Evolutionary conservation across 2,113 vertebrate species (phyloP).

Genomic region (Peromyscus polionotus): DNA sequence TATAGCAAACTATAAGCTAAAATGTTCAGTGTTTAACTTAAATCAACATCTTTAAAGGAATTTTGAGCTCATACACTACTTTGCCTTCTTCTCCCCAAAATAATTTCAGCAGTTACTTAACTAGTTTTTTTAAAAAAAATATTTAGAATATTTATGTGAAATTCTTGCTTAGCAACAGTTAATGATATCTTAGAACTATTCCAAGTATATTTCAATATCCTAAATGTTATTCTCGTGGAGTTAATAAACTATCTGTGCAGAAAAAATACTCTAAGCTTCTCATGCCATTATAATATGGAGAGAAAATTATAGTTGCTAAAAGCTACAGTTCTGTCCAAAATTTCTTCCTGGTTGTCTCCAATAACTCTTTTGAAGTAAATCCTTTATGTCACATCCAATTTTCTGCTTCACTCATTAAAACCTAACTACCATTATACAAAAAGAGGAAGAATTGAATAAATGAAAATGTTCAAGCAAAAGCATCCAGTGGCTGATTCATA

Average conservation of each 20-base stretch:
- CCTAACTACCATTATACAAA: slow-evolving; percentile 47
- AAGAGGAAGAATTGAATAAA: slow-evolving; percentile 46
- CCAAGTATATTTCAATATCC: slow-evolving; percentile 41
- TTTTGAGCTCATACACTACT: background rate
- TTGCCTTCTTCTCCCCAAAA: slow-evolving; percentile 15
- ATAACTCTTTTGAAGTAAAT: slow-evolving; percentile 59
- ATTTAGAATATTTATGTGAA: background rate
- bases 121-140: background rate
- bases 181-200: slow-evolving; percentile 21
- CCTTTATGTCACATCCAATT: slow-evolving; percentile 65
- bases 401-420: slow-evolving; percentile 70
- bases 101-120: slow-evolving; percentile 35
- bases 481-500: slow-evolving; percentile 38
- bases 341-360: slow-evolving; percentile 46
- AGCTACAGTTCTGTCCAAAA: slow-evolving; percentile 47
- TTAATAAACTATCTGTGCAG: background rate
- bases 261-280: background rate
- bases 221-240: slow-evolving; percentile 54
- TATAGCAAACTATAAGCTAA: background rate
- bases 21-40: background rate
- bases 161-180: slow-evolving; percentile 31
- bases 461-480: slow-evolving; percentile 30
- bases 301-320: slow-evolving; percentile 59
- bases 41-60: slow-evolving; percentile 19
- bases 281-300: background rate